Conservation (phyloP, 2,888 invertebrate species). For the Aelia acuminata region DNA sequence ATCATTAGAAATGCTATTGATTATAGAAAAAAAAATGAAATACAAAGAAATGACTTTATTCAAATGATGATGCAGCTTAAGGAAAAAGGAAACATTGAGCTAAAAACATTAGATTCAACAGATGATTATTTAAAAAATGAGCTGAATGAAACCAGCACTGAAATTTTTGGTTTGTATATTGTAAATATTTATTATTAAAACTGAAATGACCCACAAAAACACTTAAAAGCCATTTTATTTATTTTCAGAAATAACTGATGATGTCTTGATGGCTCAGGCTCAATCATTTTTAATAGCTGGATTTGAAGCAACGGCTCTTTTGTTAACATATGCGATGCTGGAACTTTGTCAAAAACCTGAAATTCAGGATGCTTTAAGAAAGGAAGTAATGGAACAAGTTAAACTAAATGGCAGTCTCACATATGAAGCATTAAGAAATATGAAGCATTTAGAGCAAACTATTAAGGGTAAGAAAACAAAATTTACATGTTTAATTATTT, state of each 20-base stretch:
- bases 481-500: no score
- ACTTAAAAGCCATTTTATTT: background rate
- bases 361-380: conserved; percentile 71
- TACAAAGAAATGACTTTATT: conserved; percentile 50
- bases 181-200: background rate
- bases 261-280: conserved; percentile 72
- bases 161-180: background rate
- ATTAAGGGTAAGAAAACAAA: conserved; percentile 71
- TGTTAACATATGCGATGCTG: conserved; percentile 73
- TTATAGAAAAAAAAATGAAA: conserved; percentile 7
- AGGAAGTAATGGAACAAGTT: conserved; percentile 71
- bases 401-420: conserved; percentile 70
- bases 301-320: conserved; percentile 76
- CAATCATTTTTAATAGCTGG: conserved; percentile 76
- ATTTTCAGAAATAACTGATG: conserved; percentile 70
- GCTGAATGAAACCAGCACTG: background rate
- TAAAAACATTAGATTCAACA: conserved; percentile 5
- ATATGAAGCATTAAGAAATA: conserved; percentile 73
- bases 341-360: conserved; percentile 72
- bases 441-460: conserved; percentile 74
- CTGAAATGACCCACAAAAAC: background rate
- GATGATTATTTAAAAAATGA: conserved; percentile 25
- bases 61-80: conserved; percentile 52
- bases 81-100: conserved; percentile 45
- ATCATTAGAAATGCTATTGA: conserved; percentile 38